These are phyloP conservation scores for Drosophila takahashii DNA, from an alignment of 1,140 invertebrate genomes.

Conservation along the genomic window DNA sequence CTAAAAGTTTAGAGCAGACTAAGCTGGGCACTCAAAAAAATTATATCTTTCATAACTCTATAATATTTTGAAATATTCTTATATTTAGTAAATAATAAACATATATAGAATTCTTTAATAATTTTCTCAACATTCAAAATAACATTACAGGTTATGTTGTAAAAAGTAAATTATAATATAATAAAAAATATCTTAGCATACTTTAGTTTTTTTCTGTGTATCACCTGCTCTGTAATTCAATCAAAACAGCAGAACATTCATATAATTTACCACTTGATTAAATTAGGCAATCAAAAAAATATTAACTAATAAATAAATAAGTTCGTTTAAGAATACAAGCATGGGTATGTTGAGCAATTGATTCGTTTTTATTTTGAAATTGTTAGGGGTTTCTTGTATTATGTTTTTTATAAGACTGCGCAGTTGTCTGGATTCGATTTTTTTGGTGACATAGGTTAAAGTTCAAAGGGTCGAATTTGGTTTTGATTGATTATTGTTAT, in stretches of 20 bases:
- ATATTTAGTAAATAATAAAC: too few species aligned
- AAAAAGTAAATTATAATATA: too few species aligned
- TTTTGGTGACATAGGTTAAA: conserved; percentile 4
- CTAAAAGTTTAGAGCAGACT: neutral
- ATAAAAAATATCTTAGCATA: too few species aligned
- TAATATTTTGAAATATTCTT: too few species aligned
- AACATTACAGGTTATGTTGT: too few species aligned
- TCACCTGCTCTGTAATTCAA: conserved; percentile 34
- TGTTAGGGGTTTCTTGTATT: conserved; percentile 3
- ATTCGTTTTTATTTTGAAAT: conserved; percentile 36
- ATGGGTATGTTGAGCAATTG: conserved; percentile 40
- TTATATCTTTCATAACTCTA: too few species aligned
- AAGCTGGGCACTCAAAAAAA: neutral
- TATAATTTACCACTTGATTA: conserved; percentile 44
- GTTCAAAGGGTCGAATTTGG: conserved; percentile 15
- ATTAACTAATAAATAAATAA: conserved; percentile 14
- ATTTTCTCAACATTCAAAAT: too few species aligned
- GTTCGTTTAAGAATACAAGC: neutral
- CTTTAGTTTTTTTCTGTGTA: neutral
- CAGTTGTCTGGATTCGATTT: conserved; percentile 42
- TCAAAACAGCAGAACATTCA: conserved; percentile 39
- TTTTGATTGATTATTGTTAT: conserved; percentile 28
- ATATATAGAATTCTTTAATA: too few species aligned
- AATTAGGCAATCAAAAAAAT: conserved; percentile 31
- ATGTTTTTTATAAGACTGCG: neutral